Conservation (phyloP, 2,113 vertebrate genomes). For the Pterophyllum scalare region DNA sequence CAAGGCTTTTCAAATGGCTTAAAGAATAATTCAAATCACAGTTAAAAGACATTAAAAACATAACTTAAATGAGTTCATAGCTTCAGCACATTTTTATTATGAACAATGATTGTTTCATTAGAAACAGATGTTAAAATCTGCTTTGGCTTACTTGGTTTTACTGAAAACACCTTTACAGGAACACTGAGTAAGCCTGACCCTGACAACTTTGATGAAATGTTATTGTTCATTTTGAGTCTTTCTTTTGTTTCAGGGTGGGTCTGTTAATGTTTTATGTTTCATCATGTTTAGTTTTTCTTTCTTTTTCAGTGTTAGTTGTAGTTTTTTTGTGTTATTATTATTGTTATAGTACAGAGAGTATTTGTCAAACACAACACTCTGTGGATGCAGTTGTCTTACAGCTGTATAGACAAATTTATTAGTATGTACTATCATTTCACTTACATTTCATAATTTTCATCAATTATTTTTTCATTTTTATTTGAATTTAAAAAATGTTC, state of each 20-base stretch:
- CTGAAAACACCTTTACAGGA: neutral
- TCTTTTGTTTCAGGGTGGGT: neutral
- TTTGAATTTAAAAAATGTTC: neutral
- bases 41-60: neutral
- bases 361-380: too few species aligned
- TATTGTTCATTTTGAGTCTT: rapidly evolving
- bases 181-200: neutral
- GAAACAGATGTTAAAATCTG: neutral
- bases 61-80: too few species aligned
- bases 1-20: neutral
- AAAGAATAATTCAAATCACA: neutral
- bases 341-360: too few species aligned
- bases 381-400: neutral
- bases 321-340: too few species aligned
- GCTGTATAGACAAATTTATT: neutral
- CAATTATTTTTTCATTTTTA: neutral
- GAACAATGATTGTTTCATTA: neutral
- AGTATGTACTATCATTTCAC: neutral
- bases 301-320: too few species aligned
- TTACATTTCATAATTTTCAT: neutral
- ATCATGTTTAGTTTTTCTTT: too few species aligned
- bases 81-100: too few species aligned
- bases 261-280: neutral
- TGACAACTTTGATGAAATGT: neutral
- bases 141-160: neutral